These are phyloP conservation scores for Scaeva pyrastri DNA, from an alignment of 2,888 invertebrate genomes.

Conservation along the genomic window DNA sequence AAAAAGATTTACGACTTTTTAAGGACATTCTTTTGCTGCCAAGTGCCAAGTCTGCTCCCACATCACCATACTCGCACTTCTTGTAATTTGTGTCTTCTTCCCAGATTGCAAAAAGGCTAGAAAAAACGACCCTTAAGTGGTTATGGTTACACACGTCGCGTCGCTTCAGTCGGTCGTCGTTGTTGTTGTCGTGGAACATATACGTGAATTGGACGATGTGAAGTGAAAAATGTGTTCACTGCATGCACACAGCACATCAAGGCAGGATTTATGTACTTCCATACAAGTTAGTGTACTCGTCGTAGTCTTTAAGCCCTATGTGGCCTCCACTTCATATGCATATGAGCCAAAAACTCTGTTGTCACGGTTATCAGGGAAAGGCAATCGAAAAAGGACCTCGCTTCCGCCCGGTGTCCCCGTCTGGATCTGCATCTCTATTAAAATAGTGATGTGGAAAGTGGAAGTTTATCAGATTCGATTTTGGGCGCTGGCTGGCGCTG, in stretches of 20 bases:
- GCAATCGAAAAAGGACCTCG: constrained; percentile 52
- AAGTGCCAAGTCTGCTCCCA: constrained; percentile 61
- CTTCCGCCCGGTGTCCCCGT: background rate
- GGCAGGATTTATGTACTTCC: constrained; percentile 60
- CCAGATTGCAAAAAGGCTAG: too few relatives aligned
- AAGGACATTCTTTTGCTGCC: constrained; percentile 70
- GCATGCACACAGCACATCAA: constrained; percentile 62
- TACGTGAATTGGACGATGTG: constrained; percentile 22
- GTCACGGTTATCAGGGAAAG: constrained; percentile 58
- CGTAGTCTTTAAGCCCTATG: constrained; percentile 45
- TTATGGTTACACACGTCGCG: constrained; percentile 30
- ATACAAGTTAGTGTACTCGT: constrained; percentile 3
- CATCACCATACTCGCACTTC: constrained; percentile 22
- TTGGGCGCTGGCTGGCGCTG: constrained; percentile 9
- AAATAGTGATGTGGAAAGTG: constrained; percentile 12
- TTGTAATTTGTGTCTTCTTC: constrained; percentile 27
- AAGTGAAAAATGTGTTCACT: constrained; percentile 40
- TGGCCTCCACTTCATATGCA: constrained; percentile 51
- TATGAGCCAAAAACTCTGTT: constrained; percentile 37
- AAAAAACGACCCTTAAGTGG: constrained; percentile 30
- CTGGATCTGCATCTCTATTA: constrained; percentile 22
- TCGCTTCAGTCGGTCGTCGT: too few relatives aligned
- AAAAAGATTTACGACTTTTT: constrained; percentile 74
- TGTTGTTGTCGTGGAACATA: too few relatives aligned
- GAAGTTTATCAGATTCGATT: constrained; percentile 63